Evolutionary conservation across 2,888 invertebrate species (phyloP).

Genomic region (Saturnia japonica): DNA sequence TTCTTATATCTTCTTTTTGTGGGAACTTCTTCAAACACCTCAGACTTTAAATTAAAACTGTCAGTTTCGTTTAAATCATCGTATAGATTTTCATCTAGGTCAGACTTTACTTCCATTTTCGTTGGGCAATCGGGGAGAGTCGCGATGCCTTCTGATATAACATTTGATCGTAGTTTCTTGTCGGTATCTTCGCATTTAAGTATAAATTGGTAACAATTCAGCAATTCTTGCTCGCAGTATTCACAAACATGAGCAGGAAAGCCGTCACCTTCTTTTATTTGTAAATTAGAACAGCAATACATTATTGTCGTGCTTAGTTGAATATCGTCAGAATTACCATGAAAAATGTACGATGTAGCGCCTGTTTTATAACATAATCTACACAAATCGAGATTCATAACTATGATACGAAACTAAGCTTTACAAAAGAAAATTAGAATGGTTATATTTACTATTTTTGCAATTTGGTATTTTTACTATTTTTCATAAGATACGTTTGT

Average conservation of each 20-base stretch:
- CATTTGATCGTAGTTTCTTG: conserved; percentile 43
- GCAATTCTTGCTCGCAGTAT: conserved; percentile 50
- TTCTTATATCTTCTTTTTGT: conserved; percentile 38
- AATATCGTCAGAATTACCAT: conserved; percentile 32
- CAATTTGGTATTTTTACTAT: no score
- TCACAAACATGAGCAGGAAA: conserved; percentile 54
- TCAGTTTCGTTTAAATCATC: conserved; percentile 22
- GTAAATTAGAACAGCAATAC: conserved; percentile 56
- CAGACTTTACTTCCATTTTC: conserved; percentile 50
- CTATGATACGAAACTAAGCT: not conserved
- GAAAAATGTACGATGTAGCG: conserved; percentile 49
- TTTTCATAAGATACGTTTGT: no score
- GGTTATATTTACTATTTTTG: no score
- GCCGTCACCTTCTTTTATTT: conserved; percentile 51
- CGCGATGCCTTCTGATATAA: conserved; percentile 19
- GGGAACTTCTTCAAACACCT: not conserved
- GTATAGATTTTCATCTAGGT: conserved; percentile 37
- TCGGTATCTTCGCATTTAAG: conserved; percentile 61
- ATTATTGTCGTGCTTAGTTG: conserved; percentile 49
- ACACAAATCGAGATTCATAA: conserved; percentile 50
- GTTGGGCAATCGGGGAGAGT: conserved; percentile 26
- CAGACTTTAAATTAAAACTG: not conserved
- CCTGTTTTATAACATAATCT: conserved; percentile 55
- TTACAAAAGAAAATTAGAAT: no score
- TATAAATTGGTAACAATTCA: conserved; percentile 53